Evolutionary conservation across 2,113 vertebrate genomes (phyloP), one percentile per base, ranked within the genome.

Genomic region (Lepisosteus oculatus): DNA sequence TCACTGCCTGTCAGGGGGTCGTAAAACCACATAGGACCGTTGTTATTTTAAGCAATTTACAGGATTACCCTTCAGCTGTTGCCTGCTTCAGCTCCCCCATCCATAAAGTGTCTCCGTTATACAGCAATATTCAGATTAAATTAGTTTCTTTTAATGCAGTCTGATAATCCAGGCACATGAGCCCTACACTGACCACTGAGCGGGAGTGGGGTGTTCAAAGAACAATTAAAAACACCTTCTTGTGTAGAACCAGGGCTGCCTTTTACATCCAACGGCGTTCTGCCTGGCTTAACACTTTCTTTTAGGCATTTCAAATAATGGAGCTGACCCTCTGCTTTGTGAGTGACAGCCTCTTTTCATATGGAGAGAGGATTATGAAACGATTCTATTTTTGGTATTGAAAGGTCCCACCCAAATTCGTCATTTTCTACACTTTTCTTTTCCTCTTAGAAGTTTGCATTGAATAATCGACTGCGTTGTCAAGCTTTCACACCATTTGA

Each of bases 1-100:
- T 93, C 89, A 83, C 84, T 79, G 81, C 75, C 78, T 86, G 86
- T 91, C 81, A 79, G 89, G 87, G 86, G 88, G 86, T 87, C 81
- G 65, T 13, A 70, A 77, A 81, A 83, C 71, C 71, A 85, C 75
- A 77, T 78, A 84, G 80, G 74, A 77, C 61, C 61, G 72, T 84
- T 90, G 81, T 81, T 80, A 80, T 83, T 84, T 85, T 75, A 86
- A 83, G 84, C 77, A 85, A 85, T 85, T 88, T 89, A 78, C 56
- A 43, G 72, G 86, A 89, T 88, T 88, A 88, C 83, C 83, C 68
- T 65, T 78, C 65, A 74, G 72, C 73, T 13, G 76, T 78, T 69
- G 71, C 70, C 74, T 3, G 63, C 73, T 76, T 74, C 43, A 65
- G 61, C 72, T 85, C 73, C 59, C 73, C 43, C 73, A 81, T 75